phyloP scores from a whole-genome alignment of 2,797 vertebrate species.

The Neosalanx taihuensis region DNA sequence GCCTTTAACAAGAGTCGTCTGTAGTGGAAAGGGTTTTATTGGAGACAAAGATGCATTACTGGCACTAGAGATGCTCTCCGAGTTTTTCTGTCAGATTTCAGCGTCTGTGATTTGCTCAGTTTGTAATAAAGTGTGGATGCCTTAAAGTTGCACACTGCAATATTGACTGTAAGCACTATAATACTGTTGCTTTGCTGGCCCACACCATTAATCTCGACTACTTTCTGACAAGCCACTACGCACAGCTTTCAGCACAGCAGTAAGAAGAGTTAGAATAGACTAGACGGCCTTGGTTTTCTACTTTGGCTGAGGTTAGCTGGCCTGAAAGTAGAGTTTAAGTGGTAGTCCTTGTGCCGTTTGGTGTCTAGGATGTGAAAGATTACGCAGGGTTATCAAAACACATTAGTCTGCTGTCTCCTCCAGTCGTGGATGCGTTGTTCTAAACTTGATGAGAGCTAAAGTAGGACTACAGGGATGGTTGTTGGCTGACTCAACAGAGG shows the following conservation, averaged over 20 bases:
- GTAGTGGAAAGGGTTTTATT: not conserved
- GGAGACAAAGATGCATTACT: conserved; percentile 4
- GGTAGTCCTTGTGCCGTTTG: too few species aligned
- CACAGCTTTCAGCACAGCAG: not conserved
- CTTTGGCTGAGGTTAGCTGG: too few species aligned
- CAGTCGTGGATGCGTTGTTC: too few species aligned
- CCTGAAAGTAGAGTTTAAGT: too few species aligned
- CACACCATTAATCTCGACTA: not conserved
- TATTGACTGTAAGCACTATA: conserved; percentile 6
- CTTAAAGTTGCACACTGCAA: conserved; percentile 1
- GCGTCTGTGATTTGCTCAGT: not conserved
- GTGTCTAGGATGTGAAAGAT: too few species aligned
- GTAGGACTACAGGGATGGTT: too few species aligned
- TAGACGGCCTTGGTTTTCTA: too few species aligned
- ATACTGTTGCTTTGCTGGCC: not conserved
- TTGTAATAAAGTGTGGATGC: not conserved
- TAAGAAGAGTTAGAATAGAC: not conserved
- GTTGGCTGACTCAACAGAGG: not conserved
- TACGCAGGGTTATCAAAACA: too few species aligned
- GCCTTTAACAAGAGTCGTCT: not conserved
- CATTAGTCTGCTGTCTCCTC: too few species aligned
- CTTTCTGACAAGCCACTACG: not conserved
- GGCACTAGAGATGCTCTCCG: conserved; percentile 9
- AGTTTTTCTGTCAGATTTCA: conserved; percentile 17
- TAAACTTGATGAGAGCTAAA: too few species aligned